phyloP scores from a whole-genome alignment of 2,113 vertebrate species.

The Elephas maximus region DNA sequence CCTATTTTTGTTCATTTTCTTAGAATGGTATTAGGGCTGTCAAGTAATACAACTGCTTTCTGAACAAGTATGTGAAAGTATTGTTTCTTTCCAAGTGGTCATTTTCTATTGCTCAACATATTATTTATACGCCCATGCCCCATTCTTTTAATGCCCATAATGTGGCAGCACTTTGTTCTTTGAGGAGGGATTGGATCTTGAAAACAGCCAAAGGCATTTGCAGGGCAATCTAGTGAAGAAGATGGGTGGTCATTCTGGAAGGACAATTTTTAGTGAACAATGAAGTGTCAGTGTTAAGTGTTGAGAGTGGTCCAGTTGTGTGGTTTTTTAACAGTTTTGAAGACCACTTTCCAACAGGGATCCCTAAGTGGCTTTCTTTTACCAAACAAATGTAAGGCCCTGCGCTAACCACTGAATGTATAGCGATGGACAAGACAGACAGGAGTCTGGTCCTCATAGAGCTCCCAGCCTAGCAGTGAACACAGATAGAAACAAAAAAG shows the following conservation, averaged over 20 bases:
- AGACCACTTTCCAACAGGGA: neutral
- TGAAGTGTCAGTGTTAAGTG: neutral
- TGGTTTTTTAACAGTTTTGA: conserved; percentile 6
- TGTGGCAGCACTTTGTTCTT: conserved; percentile 31
- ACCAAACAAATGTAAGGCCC: neutral
- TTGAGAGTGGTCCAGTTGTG: neutral
- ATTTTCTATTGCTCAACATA: neutral
- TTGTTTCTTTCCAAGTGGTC: neutral
- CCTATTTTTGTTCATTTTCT: neutral
- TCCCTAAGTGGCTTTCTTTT: neutral
- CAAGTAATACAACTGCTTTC: neutral
- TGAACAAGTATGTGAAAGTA: neutral
- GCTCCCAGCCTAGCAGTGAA: neutral
- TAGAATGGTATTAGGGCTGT: neutral
- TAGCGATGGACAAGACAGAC: neutral
- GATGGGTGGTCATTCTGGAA: neutral
- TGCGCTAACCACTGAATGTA: neutral
- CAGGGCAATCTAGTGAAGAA: conserved; percentile 46
- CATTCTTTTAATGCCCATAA: neutral
- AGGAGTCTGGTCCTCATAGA: neutral
- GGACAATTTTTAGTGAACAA: conserved; percentile 55
- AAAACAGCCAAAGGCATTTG: conserved; percentile 39
- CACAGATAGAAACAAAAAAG: neutral
- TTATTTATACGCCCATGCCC: neutral
- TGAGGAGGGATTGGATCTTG: conserved; percentile 51